Base-by-base conservation (phyloP, 2,797 vertebrate species). In the Pipistrellus pygmaeus region DNA sequence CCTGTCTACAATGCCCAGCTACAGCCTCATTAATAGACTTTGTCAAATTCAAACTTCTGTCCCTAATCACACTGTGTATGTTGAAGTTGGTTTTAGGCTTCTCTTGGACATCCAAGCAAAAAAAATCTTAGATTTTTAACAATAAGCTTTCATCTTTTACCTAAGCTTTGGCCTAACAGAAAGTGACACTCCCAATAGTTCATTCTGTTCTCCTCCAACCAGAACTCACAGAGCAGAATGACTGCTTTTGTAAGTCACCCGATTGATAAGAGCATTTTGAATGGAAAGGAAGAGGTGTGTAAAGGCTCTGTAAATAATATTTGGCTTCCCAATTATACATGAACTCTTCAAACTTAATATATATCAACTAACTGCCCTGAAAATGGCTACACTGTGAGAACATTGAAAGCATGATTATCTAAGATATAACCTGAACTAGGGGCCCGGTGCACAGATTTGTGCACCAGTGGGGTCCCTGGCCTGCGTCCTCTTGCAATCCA, bases 281-380 rank as follows among this genome's bases (percentile, higher is more conserved):
- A 77, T 55, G 41, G 3, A 90, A 85, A 94, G 46, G 23, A 87
- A 90, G 51, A 21, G 32, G 69, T 38, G 1, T 60, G 9, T 57
- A 60, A 55, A 68, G 18, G 68, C 1, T 83, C 84, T 73, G 57
- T 60, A 69, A 96, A 71, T 91, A 73, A 93, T 27, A n/a, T 10
- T 68, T 80, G 25, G 41, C 46, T 94, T 89, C 73, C 62, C 53
- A 83, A 51, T 25, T 80, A 48, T 38, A 55, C 51, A 35, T 21
- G 44, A 89, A 91, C 66, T 72, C 69, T 68, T 73, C 30, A 86
- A 55, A 55, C 25, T 82, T 64, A 89, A 41, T 21, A 23, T 55
- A 46, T 18, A 87, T 53, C 88, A 95, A 15, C n/a, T 92, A 35
- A 69, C 15, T 25, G 18, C 23, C 27, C 30, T n/a, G 12, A 77